phyloP scores from a whole-genome alignment of 2,113 vertebrate species.

The Alexandromys fortis region DNA sequence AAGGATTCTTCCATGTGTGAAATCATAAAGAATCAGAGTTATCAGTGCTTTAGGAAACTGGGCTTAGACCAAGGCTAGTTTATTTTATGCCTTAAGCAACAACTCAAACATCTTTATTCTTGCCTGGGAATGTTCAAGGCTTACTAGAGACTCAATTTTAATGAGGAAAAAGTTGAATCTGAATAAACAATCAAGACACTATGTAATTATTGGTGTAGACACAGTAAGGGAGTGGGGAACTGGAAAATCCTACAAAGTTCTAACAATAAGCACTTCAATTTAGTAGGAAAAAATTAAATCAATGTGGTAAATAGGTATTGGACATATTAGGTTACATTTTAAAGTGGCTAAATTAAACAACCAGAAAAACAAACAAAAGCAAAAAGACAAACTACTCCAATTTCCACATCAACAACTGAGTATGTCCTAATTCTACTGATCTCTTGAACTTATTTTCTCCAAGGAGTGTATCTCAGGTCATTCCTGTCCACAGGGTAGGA shows the following conservation, averaged over 20 bases:
- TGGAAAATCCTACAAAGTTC: not conserved
- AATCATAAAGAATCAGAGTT: not conserved
- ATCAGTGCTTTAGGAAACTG: not conserved
- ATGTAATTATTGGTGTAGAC: not conserved
- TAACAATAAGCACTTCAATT: not conserved
- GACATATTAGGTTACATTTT: not conserved
- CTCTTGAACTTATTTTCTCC: not conserved
- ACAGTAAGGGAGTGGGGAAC: not conserved
- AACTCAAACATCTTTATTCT: not conserved
- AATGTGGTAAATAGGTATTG: not conserved
- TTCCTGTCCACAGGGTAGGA: not conserved
- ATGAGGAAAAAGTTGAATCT: not conserved
- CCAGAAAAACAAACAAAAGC: not conserved
- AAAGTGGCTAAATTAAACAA: conserved; percentile 30
- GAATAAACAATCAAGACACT: not conserved
- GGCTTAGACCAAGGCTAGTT: not conserved
- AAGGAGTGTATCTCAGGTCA: not conserved
- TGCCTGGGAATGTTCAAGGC: not conserved
- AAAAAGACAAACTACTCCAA: not conserved
- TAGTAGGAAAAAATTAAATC: not conserved
- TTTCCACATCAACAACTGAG: not conserved
- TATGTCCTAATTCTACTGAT: not conserved
- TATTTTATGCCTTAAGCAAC: not conserved
- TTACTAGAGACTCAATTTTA: not conserved
- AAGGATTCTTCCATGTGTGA: not conserved